These are phyloP conservation scores for Mermis nigrescens DNA, from an alignment of 2,888 invertebrate species.

Conservation along the genomic window DNA sequence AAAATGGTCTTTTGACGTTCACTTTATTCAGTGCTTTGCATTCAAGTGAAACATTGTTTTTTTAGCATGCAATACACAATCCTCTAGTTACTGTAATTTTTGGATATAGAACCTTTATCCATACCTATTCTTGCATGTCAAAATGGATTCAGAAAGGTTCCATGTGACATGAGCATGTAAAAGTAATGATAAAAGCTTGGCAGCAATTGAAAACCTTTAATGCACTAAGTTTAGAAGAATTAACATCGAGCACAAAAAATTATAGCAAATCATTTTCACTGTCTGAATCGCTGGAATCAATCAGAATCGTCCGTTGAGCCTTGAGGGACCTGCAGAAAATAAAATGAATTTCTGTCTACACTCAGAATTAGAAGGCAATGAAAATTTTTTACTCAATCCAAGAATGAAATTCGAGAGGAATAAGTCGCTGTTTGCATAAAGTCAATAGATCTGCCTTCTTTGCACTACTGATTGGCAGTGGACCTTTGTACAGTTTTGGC, in stretches of 20 bases:
- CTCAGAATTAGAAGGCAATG: too few relatives aligned
- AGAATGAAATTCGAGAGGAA: not conserved
- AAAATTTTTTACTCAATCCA: not conserved
- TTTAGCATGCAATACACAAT: not conserved
- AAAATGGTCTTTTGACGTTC: too few relatives aligned
- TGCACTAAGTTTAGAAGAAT: not conserved
- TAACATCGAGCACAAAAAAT: not conserved
- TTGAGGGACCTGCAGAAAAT: too few relatives aligned
- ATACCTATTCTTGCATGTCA: too few relatives aligned
- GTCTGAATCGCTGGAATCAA: too few relatives aligned
- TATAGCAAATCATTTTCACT: too few relatives aligned
- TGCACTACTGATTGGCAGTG: not conserved
- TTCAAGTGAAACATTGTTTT: too few relatives aligned
- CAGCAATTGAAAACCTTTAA: not conserved
- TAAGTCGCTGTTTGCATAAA: not conserved
- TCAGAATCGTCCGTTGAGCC: too few relatives aligned
- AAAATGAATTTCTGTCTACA: too few relatives aligned
- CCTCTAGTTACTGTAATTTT: too few relatives aligned
- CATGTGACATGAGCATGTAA: not conserved
- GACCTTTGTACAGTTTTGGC: not conserved
- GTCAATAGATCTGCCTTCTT: not conserved
- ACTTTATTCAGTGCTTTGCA: too few relatives aligned
- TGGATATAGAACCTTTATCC: not conserved
- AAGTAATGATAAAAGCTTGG: too few relatives aligned
- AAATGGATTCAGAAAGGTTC: not conserved